Percentiles rank a stretch among this genome's conserved stretches.
Evolutionary conservation across 2,113 vertebrate species (phyloP).

Genomic region (Prochilodus magdalenae): DNA sequence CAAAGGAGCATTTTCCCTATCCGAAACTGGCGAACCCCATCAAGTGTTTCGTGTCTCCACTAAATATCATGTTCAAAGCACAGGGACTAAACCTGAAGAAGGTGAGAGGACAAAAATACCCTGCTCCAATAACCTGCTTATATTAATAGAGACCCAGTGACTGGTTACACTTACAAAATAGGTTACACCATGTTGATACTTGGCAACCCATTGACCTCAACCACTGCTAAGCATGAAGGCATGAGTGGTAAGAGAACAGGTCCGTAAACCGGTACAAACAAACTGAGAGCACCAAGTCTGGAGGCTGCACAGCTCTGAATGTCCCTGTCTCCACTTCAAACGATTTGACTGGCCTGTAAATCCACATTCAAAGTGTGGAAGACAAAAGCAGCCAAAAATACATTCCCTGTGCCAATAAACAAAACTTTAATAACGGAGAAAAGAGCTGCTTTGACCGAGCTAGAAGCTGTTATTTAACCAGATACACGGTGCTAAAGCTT

Average conservation of each 20-base stretch:
- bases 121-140: slow-evolving; percentile 18
- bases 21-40: not conserved
- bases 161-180: slow-evolving; percentile 1
- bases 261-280: not conserved
- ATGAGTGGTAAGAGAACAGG: not conserved
- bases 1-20: not conserved
- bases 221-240: not conserved
- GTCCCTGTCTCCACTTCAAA: not conserved
- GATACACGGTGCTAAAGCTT: not conserved
- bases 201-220: not conserved
- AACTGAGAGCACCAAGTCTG: not conserved
- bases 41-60: not conserved
- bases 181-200: not conserved
- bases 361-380: not conserved
- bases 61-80: not conserved
- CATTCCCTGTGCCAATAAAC: not conserved
- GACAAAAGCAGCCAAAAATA: not conserved
- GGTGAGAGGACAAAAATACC: slow-evolving; percentile 14
- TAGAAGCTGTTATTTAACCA: not conserved
- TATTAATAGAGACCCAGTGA: slow-evolving; percentile 14
- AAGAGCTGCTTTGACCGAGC: not conserved
- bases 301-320: not conserved
- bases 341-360: not conserved
- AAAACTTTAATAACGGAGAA: not conserved
- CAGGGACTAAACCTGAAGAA: slow-evolving; percentile 3